Percentiles rank a stretch among this genome's conserved stretches.
Evolutionary conservation across 2,797 vertebrate genomes (phyloP).

Genomic region (Taenioides sp.): DNA sequence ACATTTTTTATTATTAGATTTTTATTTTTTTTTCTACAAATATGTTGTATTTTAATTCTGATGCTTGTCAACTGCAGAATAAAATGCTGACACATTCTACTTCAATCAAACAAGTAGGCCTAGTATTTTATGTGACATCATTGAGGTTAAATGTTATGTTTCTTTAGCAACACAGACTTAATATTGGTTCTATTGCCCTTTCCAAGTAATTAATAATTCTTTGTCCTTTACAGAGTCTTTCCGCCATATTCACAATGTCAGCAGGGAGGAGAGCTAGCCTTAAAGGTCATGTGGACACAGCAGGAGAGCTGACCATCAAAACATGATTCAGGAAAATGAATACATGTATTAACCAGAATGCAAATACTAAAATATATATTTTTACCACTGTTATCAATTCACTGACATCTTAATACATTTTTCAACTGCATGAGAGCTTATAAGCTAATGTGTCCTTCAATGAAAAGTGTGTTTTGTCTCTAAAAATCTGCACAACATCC

Average conservation of each 20-base stretch:
- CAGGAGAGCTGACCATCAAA: slow-evolving; percentile 32
- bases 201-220: slow-evolving; percentile 66
- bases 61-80: neutral
- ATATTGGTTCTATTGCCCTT: slow-evolving; percentile 65
- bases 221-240: slow-evolving; percentile 60
- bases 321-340: slow-evolving; percentile 17
- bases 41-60: too few relatives aligned
- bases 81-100: too few relatives aligned
- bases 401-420: neutral
- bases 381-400: neutral
- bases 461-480: too few relatives aligned
- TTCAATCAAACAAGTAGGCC: too few relatives aligned
- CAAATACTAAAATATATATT: neutral
- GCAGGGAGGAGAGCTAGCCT: slow-evolving; percentile 52
- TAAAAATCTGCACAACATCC: too few relatives aligned
- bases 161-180: slow-evolving; percentile 21
- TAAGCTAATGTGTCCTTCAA: too few relatives aligned
- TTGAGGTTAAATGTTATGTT: slow-evolving; percentile 50
- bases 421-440: neutral
- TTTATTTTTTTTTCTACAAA: neutral
- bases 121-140: neutral
- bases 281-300: slow-evolving; percentile 66
- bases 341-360: slow-evolving; percentile 3
- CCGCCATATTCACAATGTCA: slow-evolving; percentile 62
- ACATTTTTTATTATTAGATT: neutral